Percentiles rank a stretch among this genome's conserved stretches.
Evolutionary conservation across 2,888 invertebrate species (phyloP).

Genomic region (Furcula furcula): DNA sequence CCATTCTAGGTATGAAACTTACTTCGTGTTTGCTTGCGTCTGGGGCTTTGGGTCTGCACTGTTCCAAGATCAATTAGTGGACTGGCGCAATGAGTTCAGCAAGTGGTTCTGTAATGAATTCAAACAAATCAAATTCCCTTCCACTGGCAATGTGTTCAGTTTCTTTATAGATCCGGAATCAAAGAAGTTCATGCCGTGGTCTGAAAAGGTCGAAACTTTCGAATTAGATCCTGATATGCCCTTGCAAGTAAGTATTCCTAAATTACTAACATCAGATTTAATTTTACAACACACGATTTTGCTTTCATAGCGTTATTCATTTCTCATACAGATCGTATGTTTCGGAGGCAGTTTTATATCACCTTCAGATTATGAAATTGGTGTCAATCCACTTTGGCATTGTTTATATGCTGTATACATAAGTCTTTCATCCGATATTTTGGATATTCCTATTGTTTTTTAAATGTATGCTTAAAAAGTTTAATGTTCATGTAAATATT

Average conservation of each 20-base stretch:
- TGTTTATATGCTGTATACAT: no score
- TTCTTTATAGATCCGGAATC: slow-evolving; percentile 94
- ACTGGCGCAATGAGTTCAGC: slow-evolving; percentile 96
- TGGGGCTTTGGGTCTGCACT: slow-evolving; percentile 97
- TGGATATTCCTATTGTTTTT: no score
- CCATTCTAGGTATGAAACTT: slow-evolving; percentile 88
- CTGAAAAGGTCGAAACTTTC: slow-evolving; percentile 88
- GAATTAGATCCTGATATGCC: slow-evolving; percentile 94
- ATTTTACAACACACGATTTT: no score
- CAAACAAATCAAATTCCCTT: slow-evolving; percentile 94
- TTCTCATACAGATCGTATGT: no score
- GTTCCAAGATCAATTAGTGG: slow-evolving; percentile 94
- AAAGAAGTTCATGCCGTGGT: slow-evolving; percentile 94
- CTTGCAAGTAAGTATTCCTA: slow-evolving; percentile 84
- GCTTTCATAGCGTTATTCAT: no score
- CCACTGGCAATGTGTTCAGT: slow-evolving; percentile 91
- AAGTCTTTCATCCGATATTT: no score
- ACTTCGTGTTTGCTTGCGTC: slow-evolving; percentile 93
- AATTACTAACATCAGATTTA: no score
- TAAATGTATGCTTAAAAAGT: no score
- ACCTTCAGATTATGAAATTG: no score
- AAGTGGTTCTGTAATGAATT: slow-evolving; percentile 98
- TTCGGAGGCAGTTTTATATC: no score
- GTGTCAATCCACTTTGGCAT: no score
- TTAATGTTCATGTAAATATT: no score